Evolutionary conservation across 2,113 vertebrate genomes (phyloP).

Genomic region (Hemicordylus capensis): DNA sequence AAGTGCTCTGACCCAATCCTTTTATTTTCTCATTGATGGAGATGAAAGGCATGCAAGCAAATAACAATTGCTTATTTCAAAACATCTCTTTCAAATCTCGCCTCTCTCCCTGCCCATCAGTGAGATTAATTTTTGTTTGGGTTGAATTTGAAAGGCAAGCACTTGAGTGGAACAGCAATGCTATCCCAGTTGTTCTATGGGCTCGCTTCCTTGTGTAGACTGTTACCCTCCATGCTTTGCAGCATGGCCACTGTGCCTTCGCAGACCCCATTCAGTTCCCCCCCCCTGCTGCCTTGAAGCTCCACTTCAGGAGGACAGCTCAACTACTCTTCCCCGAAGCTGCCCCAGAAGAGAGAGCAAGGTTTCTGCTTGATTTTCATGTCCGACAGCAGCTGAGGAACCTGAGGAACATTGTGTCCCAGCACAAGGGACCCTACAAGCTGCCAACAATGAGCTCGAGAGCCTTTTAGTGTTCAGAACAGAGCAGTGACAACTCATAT

Average conservation of each 20-base stretch:
- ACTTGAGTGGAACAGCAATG: background rate
- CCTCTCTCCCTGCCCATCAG: background rate
- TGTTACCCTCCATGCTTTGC: background rate
- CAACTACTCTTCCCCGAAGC: background rate
- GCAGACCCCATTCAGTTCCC: background rate
- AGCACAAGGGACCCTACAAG: background rate
- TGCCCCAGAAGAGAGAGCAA: background rate
- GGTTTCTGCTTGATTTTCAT: background rate
- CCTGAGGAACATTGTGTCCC: background rate
- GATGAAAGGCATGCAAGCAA: background rate
- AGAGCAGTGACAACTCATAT: background rate
- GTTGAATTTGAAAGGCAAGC: conserved; percentile 34
- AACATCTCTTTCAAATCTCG: background rate
- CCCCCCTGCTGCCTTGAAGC: background rate
- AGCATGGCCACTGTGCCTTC: conserved; percentile 18
- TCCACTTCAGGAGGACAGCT: background rate
- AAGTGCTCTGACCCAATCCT: background rate
- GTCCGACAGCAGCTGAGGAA: background rate
- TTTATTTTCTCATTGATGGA: background rate
- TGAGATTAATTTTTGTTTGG: conserved; percentile 36
- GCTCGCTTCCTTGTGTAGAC: background rate
- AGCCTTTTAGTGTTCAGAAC: background rate
- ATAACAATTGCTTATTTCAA: conserved; percentile 11
- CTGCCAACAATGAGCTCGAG: background rate
- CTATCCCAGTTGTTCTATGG: conserved; percentile 17